Evolutionary conservation across 2,113 vertebrate species (phyloP), one percentile per base, ranked within the genome.

Genomic region (Pimephales promelas): DNA sequence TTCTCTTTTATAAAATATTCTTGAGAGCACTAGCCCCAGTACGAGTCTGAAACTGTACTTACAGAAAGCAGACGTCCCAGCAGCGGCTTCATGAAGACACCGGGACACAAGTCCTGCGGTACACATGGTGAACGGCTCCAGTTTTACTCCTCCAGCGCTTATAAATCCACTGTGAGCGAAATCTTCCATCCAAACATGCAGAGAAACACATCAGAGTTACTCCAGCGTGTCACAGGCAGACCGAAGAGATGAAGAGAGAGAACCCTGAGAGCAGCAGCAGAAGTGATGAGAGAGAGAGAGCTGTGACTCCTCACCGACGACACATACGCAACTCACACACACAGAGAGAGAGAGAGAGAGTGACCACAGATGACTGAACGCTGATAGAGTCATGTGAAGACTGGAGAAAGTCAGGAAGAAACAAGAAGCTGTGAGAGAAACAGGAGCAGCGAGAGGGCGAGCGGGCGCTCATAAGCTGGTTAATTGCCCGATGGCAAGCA

Each of bases 271-370:
- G 24, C 45, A 28, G 43, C 64, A 73, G 71, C 26, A 64, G 57
- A 4, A 26, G 62, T 20, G 62, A 66, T 34, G 62, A 54, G 52
- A 54, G 18, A 54, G n/a, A 26, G 59, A 79, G 77, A 11, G 9
- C 57, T 61, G 57, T 24, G 22, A 20, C 31, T 76, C 75, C 14
- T 31, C 28, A 64, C 61, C 3, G 5, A 62, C 2, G 13, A 16
- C 34, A 22, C 52, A 57, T 54, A 76, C 28, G 1, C 28, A 77
- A 52, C 74, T 76, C 52, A 74, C 62, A 16, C 28, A 8, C 28
- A 20, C 79, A 40, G 68, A 64, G 84, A 75, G 84, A 81, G 34
- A 59, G 36, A 57, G 61, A 57, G 18, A 43, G 26, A 52, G 43
- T 40, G 10, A 43, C 20, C 10, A 66, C 47, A 16, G 47, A 16